Base-by-base conservation (phyloP, 2,797 vertebrate genomes). In the Buphagus erythrorhynchus region DNA sequence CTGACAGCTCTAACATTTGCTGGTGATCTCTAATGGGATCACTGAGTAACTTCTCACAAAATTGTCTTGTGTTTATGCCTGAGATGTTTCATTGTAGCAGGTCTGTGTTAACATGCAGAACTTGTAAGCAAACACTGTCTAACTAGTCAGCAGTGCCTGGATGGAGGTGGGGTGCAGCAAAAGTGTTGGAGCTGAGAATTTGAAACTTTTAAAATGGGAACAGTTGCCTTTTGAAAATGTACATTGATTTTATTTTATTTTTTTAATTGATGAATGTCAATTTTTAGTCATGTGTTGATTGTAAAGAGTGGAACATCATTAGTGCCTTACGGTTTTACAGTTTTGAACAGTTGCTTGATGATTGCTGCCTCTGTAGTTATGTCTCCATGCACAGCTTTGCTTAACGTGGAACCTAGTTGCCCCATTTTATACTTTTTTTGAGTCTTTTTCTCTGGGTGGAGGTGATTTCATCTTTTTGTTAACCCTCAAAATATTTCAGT, bases 151-250 rank as follows among this genome's bases (percentile, higher is more conserved):
- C 20, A 48, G 8, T 49, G 38, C 62, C 61, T 48, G 36, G 48
- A n/a, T n/a, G 33, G 66, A 57, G 31, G 16, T 24, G 1, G 17
- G 55, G 36, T 43, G 31, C 24, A 52, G 45, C 52, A 61, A 35
- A n/a, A n/a, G 16, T 33, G n/a, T 63, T 58, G 36, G 35, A 96
- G 24, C 63, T 95, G 73, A 79, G 36, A 77, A 82, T 82, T 26
- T 71, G 68, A 38, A 82, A 42, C 40, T 77, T 87, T 71, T 84
- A 5, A 75, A 90, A 61, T 29, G 63, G 87, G 35, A 88, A 66
- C 63, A 49, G 52, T 83, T 95, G 95, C 92, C 94, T 96, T 97
- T 95, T 94, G 28, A 74, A 93, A 79, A 86, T 75, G 72, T 95
- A 66, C 38, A 63, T 74, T 69, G 36, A 55, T 74, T 72, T 81